A percentile compares a stretch with the other conserved stretches of the same genome.
Conservation (phyloP, 2,113 vertebrate species). For the Zosterops lateralis region DNA sequence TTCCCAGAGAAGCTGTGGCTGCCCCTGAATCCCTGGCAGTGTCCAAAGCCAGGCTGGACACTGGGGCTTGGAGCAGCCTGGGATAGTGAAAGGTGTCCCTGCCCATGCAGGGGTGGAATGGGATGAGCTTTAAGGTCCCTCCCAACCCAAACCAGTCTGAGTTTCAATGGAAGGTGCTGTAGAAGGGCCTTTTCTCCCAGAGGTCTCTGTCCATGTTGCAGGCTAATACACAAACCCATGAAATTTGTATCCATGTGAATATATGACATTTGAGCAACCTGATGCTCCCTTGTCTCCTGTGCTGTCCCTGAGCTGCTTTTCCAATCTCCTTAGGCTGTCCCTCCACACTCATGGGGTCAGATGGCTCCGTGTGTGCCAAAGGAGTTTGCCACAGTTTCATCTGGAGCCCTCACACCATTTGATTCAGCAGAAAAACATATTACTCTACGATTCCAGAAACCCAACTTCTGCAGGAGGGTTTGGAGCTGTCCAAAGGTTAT, state of each 20-base stretch:
- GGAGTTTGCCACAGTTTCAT: neutral
- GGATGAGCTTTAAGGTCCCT: neutral
- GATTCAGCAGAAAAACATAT: neutral
- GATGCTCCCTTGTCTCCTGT: neutral
- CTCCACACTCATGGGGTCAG: rapidly evolving
- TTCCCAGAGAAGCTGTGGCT: neutral
- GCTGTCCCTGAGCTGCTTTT: neutral
- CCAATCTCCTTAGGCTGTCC: neutral
- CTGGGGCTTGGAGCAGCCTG: neutral
- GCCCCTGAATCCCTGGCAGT: neutral
- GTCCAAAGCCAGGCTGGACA: rapidly evolving
- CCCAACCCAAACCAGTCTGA: neutral
- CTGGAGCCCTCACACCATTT: rapidly evolving
- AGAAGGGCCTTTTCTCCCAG: neutral
- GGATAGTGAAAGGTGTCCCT: rapidly evolving
- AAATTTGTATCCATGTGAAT: neutral
- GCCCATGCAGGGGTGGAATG: rapidly evolving
- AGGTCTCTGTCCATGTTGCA: rapidly evolving
- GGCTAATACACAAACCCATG: neutral
- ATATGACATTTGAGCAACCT: neutral
- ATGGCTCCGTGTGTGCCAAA: neutral
- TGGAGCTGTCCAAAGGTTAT: neutral
- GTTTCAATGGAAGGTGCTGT: neutral
- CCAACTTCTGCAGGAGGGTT: neutral
- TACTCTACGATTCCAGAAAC: neutral